Base-by-base conservation (phyloP, 2,888 invertebrate species). In the Cantharis rustica region DNA sequence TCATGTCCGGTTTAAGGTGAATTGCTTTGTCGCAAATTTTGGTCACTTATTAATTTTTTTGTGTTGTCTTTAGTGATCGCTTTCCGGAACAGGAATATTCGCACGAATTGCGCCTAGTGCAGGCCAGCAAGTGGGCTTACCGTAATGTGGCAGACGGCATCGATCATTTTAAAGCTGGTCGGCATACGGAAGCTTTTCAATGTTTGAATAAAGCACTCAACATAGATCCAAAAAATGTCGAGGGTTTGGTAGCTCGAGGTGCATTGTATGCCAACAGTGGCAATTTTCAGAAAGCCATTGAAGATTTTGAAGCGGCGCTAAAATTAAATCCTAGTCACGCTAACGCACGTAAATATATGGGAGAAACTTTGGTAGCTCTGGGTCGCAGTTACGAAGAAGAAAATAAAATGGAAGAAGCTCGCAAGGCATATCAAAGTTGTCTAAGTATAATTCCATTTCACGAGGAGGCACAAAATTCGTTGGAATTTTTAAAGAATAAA, bases 101-200 rank as follows among this genome's bases (percentile, higher is more conserved):
- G 61, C 91, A 92, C 83, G 95, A 95, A 87, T 90, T 98, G 82
- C 93, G 97, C 77, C 96, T 96, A 88, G 92, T 94, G 17, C 98
- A 98, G 89, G 96, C 97, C 69, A 95, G 95, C 87, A 96, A 96
- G 88, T 96, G 96, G 96, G 97, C 97, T 1, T 96, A 96, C 88
- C 93, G 95, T 87, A 91, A 90, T 86, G 98, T 98, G 20, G 96
- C 97, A n/a, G 96, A 97, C 88, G 98, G 98, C 20, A 97, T 98
- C 84, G 95, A 95, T 85, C 95, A 96, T 89, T 98, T 98, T 89
- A 98, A 98, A 89, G 94, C 95, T 68, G 97, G 97, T 66, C 92
- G 95, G 83, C 96, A 96, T 88, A 94, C 96, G 0, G 98, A 98
- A 90, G 98, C 98, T 61, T 96, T 98, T 89, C 97, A 97, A 87